phyloP scores from a whole-genome alignment of 2,113 vertebrate species.

The Chloropsis hardwickii region DNA sequence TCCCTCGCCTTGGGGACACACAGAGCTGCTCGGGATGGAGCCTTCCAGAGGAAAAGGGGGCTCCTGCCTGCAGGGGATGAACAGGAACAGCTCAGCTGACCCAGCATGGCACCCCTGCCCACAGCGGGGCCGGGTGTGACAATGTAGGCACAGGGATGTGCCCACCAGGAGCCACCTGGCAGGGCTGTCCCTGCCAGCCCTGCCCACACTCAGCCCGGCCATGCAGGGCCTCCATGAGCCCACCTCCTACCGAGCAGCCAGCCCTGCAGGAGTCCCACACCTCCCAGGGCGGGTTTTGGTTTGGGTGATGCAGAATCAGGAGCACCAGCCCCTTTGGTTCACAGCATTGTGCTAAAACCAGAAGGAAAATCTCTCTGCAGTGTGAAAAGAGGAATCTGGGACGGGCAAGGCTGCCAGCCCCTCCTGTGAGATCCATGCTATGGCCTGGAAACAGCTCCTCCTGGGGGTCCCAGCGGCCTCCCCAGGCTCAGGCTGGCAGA shows the following conservation, averaged over 20 bases:
- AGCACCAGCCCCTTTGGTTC: not conserved
- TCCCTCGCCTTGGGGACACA: accelerated
- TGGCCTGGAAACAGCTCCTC: not conserved
- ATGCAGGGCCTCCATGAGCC: no score
- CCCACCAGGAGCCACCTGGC: not conserved
- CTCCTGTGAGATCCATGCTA: accelerated
- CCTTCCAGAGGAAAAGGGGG: accelerated
- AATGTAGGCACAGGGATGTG: not conserved
- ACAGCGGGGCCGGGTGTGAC: accelerated
- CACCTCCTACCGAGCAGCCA: accelerated
- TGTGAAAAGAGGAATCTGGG: not conserved
- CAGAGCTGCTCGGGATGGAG: not conserved
- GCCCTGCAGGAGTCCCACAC: not conserved
- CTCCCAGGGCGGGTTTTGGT: not conserved
- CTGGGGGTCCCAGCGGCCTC: not conserved
- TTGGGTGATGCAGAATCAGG: not conserved
- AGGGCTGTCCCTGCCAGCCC: not conserved
- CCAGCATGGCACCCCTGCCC: accelerated
- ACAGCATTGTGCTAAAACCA: not conserved
- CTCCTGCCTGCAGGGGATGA: not conserved
- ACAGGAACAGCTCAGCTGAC: accelerated
- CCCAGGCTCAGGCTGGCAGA: not conserved
- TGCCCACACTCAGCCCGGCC: not conserved
- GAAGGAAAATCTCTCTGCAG: not conserved
- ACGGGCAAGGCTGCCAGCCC: not conserved